Evolutionary conservation across 2,797 vertebrate species (phyloP), one percentile per base, ranked within the genome.

Genomic region (Macrochelys suwanniensis): DNA sequence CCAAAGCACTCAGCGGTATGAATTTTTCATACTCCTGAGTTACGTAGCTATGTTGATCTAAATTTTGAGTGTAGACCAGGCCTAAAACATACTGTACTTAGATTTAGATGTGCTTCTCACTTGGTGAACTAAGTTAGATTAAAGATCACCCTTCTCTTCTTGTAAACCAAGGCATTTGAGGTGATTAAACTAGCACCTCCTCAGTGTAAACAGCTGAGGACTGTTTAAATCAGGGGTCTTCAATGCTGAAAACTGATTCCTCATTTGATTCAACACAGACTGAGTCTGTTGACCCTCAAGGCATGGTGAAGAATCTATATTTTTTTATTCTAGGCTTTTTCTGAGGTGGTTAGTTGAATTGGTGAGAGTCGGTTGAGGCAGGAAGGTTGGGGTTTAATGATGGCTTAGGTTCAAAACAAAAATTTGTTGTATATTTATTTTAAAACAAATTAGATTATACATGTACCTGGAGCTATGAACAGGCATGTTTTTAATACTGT

Each of bases 281-380:
- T 78, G 28, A 89, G 85, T 50, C 37, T 78, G 37, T 82, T 95
- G 85, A 91, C 51, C 74, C 85, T 65, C 28, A 91, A 71, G 53
- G 21, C 6, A 1, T 82, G 74, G 25, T 74, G 85, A 31, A 61
- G 81, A 90, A 76, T 50, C 61, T 33, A 7, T 51, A 0, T 54
- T 50, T 54, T 93, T 71, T 84, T 87, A 89, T 93, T 96, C 95
- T 71, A 88, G 57, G 7, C 37, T 93, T 68, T 90, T 79, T 85
- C 51, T 82, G 80, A 59, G 25, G 56, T 92, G 33, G 28, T 84
- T 45, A 49, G 25, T 56, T 96, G 80, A 42, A 71, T 42, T 42
- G 37, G 37, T 42, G 33, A 8, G 19, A 71, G 21, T 11, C 42
- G 74, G 59, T 93, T 91, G 81, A 82, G 85, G 78, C 33, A 80